Percentiles rank a stretch among this genome's conserved stretches.
These are phyloP conservation scores for Sylvilagus floridanus DNA, from an alignment of 2,797 vertebrate genomes.

Conservation along the genomic window DNA sequence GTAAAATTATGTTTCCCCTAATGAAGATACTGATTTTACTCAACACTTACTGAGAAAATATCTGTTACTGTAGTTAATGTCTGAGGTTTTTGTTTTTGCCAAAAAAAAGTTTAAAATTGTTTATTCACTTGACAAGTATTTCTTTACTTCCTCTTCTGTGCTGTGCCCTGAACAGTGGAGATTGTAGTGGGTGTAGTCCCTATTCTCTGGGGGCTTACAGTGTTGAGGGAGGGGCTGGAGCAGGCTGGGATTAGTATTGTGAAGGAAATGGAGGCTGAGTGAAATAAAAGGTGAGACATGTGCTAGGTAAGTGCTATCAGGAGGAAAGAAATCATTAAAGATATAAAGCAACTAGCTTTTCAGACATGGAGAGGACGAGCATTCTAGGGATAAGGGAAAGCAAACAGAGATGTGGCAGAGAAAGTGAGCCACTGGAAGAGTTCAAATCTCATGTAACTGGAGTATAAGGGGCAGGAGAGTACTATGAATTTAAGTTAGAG, in stretches of 20 bases:
- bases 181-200: background rate
- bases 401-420: background rate
- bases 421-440: background rate
- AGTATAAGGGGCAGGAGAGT: background rate
- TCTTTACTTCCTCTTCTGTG: background rate
- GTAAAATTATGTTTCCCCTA: conserved; percentile 13
- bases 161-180: background rate
- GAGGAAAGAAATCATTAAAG: background rate
- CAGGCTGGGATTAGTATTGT: background rate
- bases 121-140: background rate
- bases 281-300: background rate
- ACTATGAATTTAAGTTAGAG: background rate
- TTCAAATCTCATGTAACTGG: background rate
- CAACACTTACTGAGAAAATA: background rate
- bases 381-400: background rate
- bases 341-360: background rate
- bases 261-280: background rate
- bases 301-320: background rate
- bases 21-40: background rate
- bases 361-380: background rate
- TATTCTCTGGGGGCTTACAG: background rate
- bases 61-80: background rate
- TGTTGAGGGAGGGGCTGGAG: background rate
- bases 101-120: background rate
- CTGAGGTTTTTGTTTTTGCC: conserved; percentile 7